Evolutionary conservation across 1,140 invertebrate genomes (phyloP).

Genomic region (Sarcophaga peregrina): DNA sequence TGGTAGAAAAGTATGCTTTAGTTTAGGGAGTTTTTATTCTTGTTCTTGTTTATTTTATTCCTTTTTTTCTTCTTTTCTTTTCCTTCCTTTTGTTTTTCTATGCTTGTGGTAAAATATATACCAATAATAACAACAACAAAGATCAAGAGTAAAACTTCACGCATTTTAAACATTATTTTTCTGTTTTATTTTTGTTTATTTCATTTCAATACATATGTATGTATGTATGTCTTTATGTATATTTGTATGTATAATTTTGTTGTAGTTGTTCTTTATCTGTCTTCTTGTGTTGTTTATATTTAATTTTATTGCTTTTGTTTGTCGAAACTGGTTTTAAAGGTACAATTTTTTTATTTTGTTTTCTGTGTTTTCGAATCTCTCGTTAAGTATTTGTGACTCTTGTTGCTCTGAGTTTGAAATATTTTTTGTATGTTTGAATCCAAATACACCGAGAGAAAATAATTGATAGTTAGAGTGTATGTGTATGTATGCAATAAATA

Average conservation of each 20-base stretch:
- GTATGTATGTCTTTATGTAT: not conserved
- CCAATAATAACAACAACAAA: not conserved
- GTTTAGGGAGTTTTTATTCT: not conserved
- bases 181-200: not conserved
- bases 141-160: not conserved
- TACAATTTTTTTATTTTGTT: constrained; percentile 51
- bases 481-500: not conserved
- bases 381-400: not conserved
- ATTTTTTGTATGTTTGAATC: not conserved
- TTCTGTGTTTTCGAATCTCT: not conserved
- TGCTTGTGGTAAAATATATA: not conserved
- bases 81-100: too few relatives aligned
- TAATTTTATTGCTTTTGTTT: constrained; percentile 38
- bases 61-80: too few relatives aligned
- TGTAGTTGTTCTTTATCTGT: constrained; percentile 35
- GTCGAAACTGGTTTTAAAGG: constrained; percentile 64
- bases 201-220: not conserved
- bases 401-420: constrained; percentile 1
- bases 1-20: not conserved
- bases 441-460: not conserved
- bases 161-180: constrained; percentile 19
- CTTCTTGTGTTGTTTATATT: constrained; percentile 30
- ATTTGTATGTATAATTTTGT: not conserved
- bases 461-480: not conserved
- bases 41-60: constrained; percentile 1